A percentile compares a stretch with the other conserved stretches of the same genome.
Conservation (phyloP, 30 jellyfish, hydroid and myxozoan genomes). For the Chrysaora quinquecirrha region DNA sequence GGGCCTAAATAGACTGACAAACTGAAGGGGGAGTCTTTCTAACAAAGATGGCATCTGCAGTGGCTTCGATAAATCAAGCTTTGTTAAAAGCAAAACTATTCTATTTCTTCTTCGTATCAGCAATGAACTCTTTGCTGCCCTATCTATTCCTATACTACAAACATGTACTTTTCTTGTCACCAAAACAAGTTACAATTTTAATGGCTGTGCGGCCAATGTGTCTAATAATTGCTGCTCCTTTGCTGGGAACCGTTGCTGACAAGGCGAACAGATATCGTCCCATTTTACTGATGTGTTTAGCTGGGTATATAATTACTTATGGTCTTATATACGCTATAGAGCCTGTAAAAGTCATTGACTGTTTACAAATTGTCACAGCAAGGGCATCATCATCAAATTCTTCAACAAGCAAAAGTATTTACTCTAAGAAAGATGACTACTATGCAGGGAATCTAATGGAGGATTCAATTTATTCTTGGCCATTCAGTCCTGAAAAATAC, state of each 20-base stretch:
- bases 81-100: slow-evolving; percentile 73
- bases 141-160: slow-evolving; percentile 78
- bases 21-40: too few relatives aligned
- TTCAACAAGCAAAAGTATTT: slow-evolving; percentile 15
- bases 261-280: slow-evolving; percentile 64
- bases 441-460: slow-evolving; percentile 75
- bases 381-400: slow-evolving; percentile 18
- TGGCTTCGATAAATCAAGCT: slow-evolving; percentile 31
- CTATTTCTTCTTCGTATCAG: slow-evolving; percentile 75
- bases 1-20: too few relatives aligned
- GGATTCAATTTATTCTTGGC: slow-evolving; percentile 83
- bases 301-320: slow-evolving; percentile 64
- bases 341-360: slow-evolving; percentile 74
- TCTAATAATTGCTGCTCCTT: slow-evolving; percentile 79
- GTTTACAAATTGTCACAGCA: slow-evolving; percentile 52
- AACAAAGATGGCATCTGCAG: too few relatives aligned
- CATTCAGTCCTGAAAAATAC: slow-evolving; percentile 61
- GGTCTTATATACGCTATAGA: slow-evolving; percentile 56
- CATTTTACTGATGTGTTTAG: slow-evolving; percentile 58
- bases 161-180: slow-evolving; percentile 84
- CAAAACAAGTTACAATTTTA: slow-evolving; percentile 70
- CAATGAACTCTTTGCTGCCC: slow-evolving; percentile 64
- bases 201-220: slow-evolving; percentile 74
- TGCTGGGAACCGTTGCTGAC: slow-evolving; percentile 85
- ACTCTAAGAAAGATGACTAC: slow-evolving; percentile 11